Base-by-base conservation (phyloP, 64 coral and sea anemone genomes). In the Actinia tenebrosa region DNA sequence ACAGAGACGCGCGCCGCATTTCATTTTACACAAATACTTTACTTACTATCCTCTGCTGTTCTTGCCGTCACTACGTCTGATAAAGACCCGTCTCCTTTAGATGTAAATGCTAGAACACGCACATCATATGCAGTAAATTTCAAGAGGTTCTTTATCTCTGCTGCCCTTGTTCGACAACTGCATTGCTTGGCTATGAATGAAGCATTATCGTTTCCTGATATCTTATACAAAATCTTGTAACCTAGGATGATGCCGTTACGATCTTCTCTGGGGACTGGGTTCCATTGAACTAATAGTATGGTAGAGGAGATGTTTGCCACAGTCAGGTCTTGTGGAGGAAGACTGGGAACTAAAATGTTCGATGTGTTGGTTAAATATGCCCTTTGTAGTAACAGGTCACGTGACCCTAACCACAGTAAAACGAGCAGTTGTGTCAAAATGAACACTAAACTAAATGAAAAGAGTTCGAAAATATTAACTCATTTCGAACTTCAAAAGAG, bases 11-110 rank as follows among this genome's bases (percentile, higher is more conserved):
- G 47, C 47, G 47, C 47, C 4, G 0, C 47, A 2, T 50, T 50
- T 50, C 7, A 50, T 50, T 1, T 50, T 50, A 66, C 63, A 8
- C 56, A 16, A 14, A 58, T 13, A 66, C 3, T 23, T 14, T 66
- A 92, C 95, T 98, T 56, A 98, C 95, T 85, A 46, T 98, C 88
- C 71, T 98, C 92, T n/a, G 66, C 60, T 5, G 95, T 98, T n/a
- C 58, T 46, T 54, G 89, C 87, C 7, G 27, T 87, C 25, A 80
- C 27, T 16, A 88, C 55, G 7, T 85, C 66, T 44, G 91, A 91
- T 19, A 78, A 60, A 11, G 63, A 50, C 0, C 95, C 95, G 19
- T 92, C 78, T 9, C 95, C 95, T 77, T 98, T 98, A 2, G 87
- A 89, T 18, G 92, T 94, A 22, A 87, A 98, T 25, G 92, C 95